Percentiles rank a stretch among this genome's conserved stretches.
phyloP scores from a whole-genome alignment of 1,140 invertebrate genomes.

The Polypedilum vanderplanki region DNA sequence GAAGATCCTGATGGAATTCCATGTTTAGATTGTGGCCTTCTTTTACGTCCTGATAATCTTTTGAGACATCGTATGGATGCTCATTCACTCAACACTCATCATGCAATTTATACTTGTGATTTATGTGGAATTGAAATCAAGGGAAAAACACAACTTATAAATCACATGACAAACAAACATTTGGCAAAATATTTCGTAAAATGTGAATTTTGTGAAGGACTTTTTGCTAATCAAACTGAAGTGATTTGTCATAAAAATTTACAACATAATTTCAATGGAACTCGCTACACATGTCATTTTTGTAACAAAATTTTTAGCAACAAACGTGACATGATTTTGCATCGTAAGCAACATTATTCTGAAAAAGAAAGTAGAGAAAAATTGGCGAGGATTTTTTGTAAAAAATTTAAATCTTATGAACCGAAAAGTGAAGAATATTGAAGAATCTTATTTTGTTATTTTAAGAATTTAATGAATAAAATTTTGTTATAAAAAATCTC shows the following conservation, averaged over 20 bases:
- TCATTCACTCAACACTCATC: neutral
- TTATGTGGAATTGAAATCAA: neutral
- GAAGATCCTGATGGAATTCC: neutral
- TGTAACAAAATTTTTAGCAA: neutral
- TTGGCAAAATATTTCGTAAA: neutral
- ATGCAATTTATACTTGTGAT: neutral
- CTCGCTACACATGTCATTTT: neutral
- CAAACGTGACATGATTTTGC: neutral
- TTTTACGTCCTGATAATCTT: neutral
- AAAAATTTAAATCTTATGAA: slow-evolving; percentile 6
- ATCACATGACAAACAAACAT: slow-evolving; percentile 2
- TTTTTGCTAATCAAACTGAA: neutral
- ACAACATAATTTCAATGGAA: slow-evolving; percentile 1
- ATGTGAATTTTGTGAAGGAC: slow-evolving; percentile 4
- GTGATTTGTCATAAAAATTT: neutral
- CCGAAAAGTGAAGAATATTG: neutral
- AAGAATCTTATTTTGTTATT: no score
- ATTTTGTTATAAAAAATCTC: neutral
- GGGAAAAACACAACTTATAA: neutral
- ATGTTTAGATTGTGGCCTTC: neutral
- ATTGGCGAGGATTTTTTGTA: neutral
- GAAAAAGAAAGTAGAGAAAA: neutral
- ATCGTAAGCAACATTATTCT: neutral
- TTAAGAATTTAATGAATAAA: neutral
- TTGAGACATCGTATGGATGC: neutral